These are phyloP conservation scores for Acleris laterana DNA, from an alignment of 2,888 invertebrate species.

Conservation along the genomic window DNA sequence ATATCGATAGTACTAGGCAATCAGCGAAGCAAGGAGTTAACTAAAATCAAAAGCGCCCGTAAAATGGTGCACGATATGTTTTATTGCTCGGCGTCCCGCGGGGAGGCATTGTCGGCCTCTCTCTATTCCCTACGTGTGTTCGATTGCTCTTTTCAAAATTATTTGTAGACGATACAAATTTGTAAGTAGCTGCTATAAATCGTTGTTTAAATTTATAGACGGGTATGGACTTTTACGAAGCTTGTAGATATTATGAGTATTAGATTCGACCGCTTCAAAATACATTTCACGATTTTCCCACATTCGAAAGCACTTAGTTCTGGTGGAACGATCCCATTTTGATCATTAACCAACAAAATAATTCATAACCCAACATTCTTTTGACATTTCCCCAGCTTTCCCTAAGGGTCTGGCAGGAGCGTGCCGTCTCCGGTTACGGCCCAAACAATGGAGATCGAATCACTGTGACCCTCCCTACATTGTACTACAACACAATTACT, in stretches of 20 bases:
- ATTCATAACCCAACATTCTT: conserved; percentile 36
- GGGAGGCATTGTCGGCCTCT: conserved; percentile 41
- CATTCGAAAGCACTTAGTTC: conserved; percentile 34
- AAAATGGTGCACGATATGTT: conserved; percentile 31
- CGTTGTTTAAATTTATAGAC: conserved; percentile 25
- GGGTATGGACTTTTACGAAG: conserved; percentile 19
- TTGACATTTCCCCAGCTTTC: conserved; percentile 38
- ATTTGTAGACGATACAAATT: conserved; percentile 34
- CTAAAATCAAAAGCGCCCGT: conserved; percentile 24
- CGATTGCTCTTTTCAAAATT: conserved; percentile 40
- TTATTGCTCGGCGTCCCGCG: conserved; percentile 42
- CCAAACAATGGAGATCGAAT: conserved; percentile 50
- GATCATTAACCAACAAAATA: conserved; percentile 37
- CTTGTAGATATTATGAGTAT: conserved; percentile 21
- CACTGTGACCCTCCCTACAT: conserved; percentile 41
- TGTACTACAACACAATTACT: conserved; percentile 60
- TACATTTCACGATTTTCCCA: conserved; percentile 30
- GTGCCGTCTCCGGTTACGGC: conserved; percentile 50
- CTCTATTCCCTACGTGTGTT: conserved; percentile 40
- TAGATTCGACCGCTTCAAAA: conserved; percentile 2
- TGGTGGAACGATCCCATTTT: conserved; percentile 31
- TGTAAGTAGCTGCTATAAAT: conserved; percentile 39
- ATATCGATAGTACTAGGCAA: conserved; percentile 27
- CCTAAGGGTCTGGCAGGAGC: conserved; percentile 35
- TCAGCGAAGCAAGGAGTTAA: conserved; percentile 24